A percentile compares a stretch with the other conserved stretches of the same genome.
phyloP scores from a whole-genome alignment of 2,797 vertebrate genomes.

The Lagorchestes hirsutus region DNA sequence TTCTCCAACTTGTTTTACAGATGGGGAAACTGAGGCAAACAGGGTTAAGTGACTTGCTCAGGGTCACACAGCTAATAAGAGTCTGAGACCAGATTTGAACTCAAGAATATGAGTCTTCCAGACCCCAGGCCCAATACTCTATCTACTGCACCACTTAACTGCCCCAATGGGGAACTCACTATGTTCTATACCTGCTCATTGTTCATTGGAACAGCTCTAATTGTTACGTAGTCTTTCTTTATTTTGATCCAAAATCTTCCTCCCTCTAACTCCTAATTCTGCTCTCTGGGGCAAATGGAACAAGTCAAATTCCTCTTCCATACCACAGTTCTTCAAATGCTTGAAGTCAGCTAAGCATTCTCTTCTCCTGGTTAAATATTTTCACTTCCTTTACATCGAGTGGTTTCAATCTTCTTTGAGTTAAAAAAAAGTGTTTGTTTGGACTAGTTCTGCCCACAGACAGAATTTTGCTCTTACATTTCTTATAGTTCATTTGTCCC shows the following conservation, averaged over 20 bases:
- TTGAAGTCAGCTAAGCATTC: neutral
- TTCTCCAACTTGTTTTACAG: neutral
- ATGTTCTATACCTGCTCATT: fast-evolving
- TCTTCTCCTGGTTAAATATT: neutral
- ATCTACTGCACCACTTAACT: too few species aligned
- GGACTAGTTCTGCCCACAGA: neutral
- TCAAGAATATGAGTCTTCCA: too few species aligned
- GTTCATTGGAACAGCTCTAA: neutral
- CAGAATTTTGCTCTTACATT: neutral
- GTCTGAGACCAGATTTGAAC: too few species aligned
- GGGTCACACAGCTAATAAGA: too few species aligned
- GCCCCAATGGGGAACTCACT: neutral
- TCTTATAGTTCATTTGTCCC: neutral
- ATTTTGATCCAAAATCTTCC: neutral
- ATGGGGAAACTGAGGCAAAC: neutral
- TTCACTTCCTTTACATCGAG: neutral
- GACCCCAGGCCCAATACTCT: too few species aligned
- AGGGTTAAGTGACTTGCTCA: too few species aligned
- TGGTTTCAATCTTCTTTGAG: neutral
- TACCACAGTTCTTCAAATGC: neutral
- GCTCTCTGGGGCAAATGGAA: neutral
- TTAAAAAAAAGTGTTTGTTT: neutral
- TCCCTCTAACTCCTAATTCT: neutral
- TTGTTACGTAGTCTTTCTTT: neutral
- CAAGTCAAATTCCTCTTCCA: neutral